These are phyloP conservation scores for Oscheius sp. DNA, from an alignment of 2,888 invertebrate genomes.

Conservation along the genomic window DNA sequence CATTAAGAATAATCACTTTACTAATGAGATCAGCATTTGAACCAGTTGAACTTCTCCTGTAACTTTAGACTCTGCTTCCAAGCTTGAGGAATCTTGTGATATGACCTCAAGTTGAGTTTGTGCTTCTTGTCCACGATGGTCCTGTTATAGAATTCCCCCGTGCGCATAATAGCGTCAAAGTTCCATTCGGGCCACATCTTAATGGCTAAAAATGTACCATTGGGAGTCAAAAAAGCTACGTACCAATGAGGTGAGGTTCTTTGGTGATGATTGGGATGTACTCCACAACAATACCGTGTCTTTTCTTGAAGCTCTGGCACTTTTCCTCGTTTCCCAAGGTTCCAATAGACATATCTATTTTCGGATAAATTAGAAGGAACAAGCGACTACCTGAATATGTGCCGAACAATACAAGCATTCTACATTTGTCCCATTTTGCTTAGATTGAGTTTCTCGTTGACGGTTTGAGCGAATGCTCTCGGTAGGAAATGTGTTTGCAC, in stretches of 20 bases:
- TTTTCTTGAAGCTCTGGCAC: constrained; percentile 17
- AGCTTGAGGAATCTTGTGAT: constrained; percentile 14
- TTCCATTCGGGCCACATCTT: constrained; percentile 34
- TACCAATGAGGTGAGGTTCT: constrained; percentile 17
- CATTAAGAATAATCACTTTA: background rate
- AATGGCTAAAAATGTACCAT: constrained; percentile 21
- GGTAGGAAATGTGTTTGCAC: no score
- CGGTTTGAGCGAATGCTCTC: no score
- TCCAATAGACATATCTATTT: constrained; percentile 31
- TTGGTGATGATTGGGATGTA: constrained; percentile 4
- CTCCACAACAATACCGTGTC: constrained; percentile 31
- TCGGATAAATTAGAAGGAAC: background rate
- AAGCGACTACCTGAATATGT: background rate
- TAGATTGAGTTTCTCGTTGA: no score
- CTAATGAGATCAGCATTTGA: constrained; percentile 19
- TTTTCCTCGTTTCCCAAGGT: background rate
- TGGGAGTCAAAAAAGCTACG: background rate
- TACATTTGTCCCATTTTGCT: constrained; percentile 29
- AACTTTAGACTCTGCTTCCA: background rate
- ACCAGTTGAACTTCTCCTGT: constrained; percentile 22
- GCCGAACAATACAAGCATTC: background rate
- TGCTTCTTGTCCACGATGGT: background rate
- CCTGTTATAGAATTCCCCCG: constrained; percentile 22
- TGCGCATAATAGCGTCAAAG: constrained; percentile 24
- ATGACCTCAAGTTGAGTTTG: background rate